Evolutionary conservation across 2,888 invertebrate genomes (phyloP), one percentile per base, ranked within the genome.

Genomic region (Tuberolachnus salignus): DNA sequence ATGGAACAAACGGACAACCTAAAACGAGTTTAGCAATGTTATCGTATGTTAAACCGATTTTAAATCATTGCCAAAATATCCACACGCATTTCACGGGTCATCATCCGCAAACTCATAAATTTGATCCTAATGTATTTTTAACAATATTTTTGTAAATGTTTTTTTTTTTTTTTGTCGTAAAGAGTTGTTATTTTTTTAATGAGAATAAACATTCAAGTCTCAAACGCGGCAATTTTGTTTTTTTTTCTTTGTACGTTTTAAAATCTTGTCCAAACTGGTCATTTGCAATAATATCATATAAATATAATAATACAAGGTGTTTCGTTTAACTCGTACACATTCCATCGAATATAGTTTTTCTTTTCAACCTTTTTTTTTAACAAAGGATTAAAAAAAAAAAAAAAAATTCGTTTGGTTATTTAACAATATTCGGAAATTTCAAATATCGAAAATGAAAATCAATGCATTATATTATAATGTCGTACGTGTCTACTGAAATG

Each of bases 211-310:
- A 23, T 70, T 46, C n/a, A 46, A 71, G 57, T 59, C 46, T 71
- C 19, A 44, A 13, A 46, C 46, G 19, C 44, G 2, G 44, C 44
- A 44, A 71, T 42, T 46, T 14, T 51, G 67, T 70, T 16, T 53
- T 34, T 55, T 55, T 64, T 73, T 44, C 46, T 42, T 51, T 75
- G 49, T 75, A 46, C 57, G 26, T 23, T 46, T 66, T 26, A 74
- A 74, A 64, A 44, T 64, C 23, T 21, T 42, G 6, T 63, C 10
- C 44, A 34, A 75, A 75, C 75, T 66, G 75, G 75, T 66, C 66
- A 55, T 66, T 67, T n/a, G 55, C 75, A 75, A 75, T 59, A 59
- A 66, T 55, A 66, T 66, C 55, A 51, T 19, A 19, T 53, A 19
- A 19, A 51, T 8, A 19, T 19, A 53, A 8, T 34, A n/a, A 34